Evolutionary conservation across 1,140 invertebrate species (phyloP).

Genomic region (Oryzaephilus surinamensis): DNA sequence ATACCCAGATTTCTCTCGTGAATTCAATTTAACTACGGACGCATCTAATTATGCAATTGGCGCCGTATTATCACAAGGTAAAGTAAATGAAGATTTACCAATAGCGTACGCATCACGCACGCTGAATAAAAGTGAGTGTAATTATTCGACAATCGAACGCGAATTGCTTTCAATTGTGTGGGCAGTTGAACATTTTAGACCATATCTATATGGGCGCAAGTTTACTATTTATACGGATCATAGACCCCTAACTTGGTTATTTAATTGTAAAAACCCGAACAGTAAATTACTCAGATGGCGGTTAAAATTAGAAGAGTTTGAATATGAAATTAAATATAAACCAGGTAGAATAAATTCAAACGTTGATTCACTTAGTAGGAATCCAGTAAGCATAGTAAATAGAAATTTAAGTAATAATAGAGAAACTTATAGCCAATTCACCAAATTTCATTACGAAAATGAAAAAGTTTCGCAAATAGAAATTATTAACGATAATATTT

Average conservation of each 20-base stretch:
- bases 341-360: slow-evolving; percentile 20
- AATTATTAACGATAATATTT: neutral
- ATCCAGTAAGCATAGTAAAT: neutral
- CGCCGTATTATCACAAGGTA: slow-evolving; percentile 15
- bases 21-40: slow-evolving; percentile 20
- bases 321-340: slow-evolving; percentile 28
- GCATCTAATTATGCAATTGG: slow-evolving; percentile 15
- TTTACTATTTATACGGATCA: slow-evolving; percentile 11
- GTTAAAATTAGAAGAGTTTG: slow-evolving; percentile 26
- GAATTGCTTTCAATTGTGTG: slow-evolving; percentile 36
- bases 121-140: slow-evolving; percentile 34
- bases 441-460: slow-evolving; percentile 6
- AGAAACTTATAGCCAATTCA: slow-evolving; percentile 1
- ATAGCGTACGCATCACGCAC: slow-evolving; percentile 35
- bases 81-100: slow-evolving; percentile 18
- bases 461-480: neutral
- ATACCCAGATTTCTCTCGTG: slow-evolving; percentile 22
- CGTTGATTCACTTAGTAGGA: slow-evolving; percentile 26
- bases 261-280: slow-evolving; percentile 11
- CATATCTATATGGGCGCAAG: slow-evolving; percentile 13
- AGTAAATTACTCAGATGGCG: slow-evolving; percentile 2
- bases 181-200: slow-evolving; percentile 37
- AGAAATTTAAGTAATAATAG: too few relatives aligned
- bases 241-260: slow-evolving; percentile 8
- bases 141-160: slow-evolving; percentile 36